Percentiles rank a stretch among this genome's conserved stretches.
phyloP scores from a whole-genome alignment of 2,113 vertebrate genomes.

The Pomatorhinus ruficollis region DNA sequence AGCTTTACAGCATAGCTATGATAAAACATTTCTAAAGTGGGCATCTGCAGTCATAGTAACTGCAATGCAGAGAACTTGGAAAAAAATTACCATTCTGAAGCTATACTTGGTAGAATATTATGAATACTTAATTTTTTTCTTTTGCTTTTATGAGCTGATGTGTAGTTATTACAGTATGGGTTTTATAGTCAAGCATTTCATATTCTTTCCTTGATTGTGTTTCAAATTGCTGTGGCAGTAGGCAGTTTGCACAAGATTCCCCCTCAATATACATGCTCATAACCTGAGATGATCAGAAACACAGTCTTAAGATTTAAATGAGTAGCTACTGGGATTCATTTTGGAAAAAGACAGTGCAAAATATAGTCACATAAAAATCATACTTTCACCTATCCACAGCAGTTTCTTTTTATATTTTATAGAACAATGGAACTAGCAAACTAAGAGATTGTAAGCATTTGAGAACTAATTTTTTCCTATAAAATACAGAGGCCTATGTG shows the following conservation, averaged over 20 bases:
- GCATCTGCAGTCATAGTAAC: neutral
- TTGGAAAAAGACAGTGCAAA: neutral
- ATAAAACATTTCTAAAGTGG: neutral
- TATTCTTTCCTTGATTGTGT: neutral
- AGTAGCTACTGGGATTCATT: neutral
- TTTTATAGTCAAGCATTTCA: neutral
- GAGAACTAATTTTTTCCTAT: neutral
- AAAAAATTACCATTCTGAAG: neutral
- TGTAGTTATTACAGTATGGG: neutral
- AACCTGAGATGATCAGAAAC: neutral
- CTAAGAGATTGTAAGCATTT: neutral
- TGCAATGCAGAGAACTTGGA: neutral
- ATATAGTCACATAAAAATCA: neutral
- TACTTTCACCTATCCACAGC: neutral
- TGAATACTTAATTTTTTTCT: neutral
- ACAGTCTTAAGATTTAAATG: neutral
- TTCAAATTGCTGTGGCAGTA: neutral
- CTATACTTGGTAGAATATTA: neutral
- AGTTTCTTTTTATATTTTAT: neutral
- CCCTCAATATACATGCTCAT: fast-evolving
- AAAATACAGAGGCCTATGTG: neutral
- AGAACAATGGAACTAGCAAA: neutral
- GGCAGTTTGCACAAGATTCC: neutral
- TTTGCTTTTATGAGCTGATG: neutral
- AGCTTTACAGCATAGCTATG: neutral